Evolutionary conservation across 1,140 invertebrate genomes (phyloP).

Genomic region (Saccostrea echinata): DNA sequence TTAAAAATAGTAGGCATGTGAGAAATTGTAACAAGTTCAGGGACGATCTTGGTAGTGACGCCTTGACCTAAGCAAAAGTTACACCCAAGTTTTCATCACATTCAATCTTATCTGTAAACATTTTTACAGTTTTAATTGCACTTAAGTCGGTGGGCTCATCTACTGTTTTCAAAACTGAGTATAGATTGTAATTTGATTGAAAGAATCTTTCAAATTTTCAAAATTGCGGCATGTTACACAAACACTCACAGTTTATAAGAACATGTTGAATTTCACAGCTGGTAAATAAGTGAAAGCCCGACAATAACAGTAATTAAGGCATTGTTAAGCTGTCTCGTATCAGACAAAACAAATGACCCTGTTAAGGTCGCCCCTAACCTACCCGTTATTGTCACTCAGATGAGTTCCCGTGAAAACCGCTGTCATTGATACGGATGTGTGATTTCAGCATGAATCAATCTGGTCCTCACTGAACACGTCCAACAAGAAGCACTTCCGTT

Average conservation of each 20-base stretch:
- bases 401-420: not conserved
- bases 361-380: not conserved
- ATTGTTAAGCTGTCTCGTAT: not conserved
- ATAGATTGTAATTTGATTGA: not conserved
- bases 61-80: not conserved
- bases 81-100: too few species aligned
- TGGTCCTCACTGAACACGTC: too few species aligned
- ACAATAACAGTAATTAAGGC: not conserved
- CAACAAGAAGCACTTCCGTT: too few species aligned
- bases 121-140: not conserved
- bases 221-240: not conserved
- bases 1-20: slow-evolving; percentile 11
- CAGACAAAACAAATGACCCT: not conserved
- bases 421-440: not conserved
- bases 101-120: too few species aligned
- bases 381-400: not conserved
- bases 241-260: not conserved
- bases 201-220: not conserved
- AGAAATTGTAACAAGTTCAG: not conserved
- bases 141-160: not conserved
- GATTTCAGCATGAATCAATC: too few species aligned
- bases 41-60: not conserved
- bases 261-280: slow-evolving; percentile 1
- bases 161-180: not conserved
- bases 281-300: not conserved